Evolutionary conservation across 1,140 invertebrate species (phyloP), one percentile per base, ranked within the genome.

Genomic region (Amphibalanus amphitrite): DNA sequence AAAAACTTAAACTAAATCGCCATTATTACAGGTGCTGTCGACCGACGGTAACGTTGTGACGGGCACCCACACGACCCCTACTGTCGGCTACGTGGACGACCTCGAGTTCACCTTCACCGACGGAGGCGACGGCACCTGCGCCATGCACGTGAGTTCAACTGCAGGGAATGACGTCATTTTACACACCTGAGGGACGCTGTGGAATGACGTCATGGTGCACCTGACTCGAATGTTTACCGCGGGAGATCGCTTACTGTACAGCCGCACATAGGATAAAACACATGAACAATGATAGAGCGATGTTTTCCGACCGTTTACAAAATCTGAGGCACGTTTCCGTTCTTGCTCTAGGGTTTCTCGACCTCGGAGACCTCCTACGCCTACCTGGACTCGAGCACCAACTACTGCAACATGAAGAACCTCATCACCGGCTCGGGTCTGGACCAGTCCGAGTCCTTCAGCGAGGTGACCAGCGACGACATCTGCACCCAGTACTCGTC

Each of bases 321-420:
- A n/a, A n/a, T n/a, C n/a, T n/a, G n/a, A n/a, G n/a, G n/a, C n/a
- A n/a, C n/a, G n/a, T n/a, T 65, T 25, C 25, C 25, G n/a, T 25
- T 25, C n/a, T 25, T 71, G 47, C 25, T 72, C 28, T 25, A 72
- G 72, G 72, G 40, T 10, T 72, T 26, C 33, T 72, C 72, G 4
- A 26, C 29, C 20, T 72, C 72, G 28, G 47, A 59, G 47, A 38
- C 40, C 0, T 26, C 64, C 29, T 67, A 65, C 25, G 70, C 72
- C 26, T n/a, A 73, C 23, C 29, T 82, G 25, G 82, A 83, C 73
- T 81, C 79, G 73, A 78, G 81, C 20, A 82, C 82, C 28, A 83
- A 83, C 75, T 83, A 82, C 74, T 82, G 82, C 71, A 83, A 82
- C 73, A 74, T 83, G 13, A 77, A 81, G 70, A 83, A 82, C 74